A percentile compares a stretch with the other conserved stretches of the same genome.
Evolutionary conservation across 1,140 invertebrate species (phyloP).

Genomic region (Ylistrum balloti): DNA sequence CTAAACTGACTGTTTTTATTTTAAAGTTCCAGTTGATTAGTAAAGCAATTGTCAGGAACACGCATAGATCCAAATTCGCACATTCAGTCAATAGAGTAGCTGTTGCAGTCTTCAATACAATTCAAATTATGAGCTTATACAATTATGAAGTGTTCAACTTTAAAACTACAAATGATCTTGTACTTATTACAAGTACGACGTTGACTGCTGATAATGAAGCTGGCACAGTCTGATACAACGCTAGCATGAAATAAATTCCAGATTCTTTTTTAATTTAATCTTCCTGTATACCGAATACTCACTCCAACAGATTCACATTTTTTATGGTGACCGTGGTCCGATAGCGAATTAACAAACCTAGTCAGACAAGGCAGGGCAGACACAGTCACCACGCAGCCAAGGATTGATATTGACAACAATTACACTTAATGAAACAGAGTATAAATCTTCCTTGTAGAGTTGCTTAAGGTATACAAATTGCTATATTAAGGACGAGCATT

Average conservation of each 20-base stretch:
- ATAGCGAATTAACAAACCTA: not conserved
- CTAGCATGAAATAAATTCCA: too few relatives aligned
- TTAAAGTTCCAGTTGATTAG: too few relatives aligned
- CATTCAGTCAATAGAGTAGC: too few relatives aligned
- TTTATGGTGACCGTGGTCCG: not conserved
- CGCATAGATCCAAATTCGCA: too few relatives aligned
- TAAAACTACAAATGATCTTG: not conserved
- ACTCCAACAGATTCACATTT: not conserved
- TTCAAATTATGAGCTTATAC: not conserved
- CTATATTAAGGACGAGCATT: not conserved
- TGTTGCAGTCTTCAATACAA: not conserved
- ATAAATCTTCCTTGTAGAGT: not conserved
- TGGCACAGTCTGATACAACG: too few relatives aligned
- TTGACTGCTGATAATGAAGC: too few relatives aligned
- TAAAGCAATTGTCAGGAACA: too few relatives aligned
- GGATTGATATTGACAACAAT: not conserved
- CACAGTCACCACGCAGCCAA: not conserved
- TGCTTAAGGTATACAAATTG: conserved; percentile 8
- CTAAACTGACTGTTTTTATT: too few relatives aligned
- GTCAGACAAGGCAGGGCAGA: not conserved
- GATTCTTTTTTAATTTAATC: too few relatives aligned
- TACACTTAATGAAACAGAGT: not conserved
- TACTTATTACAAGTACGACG: too few relatives aligned
- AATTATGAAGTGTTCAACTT: not conserved
- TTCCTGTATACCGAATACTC: not conserved